Evolutionary conservation across 2,888 invertebrate genomes (phyloP), one percentile per base, ranked within the genome.

Genomic region (Pogonocherus hispidulus): DNA sequence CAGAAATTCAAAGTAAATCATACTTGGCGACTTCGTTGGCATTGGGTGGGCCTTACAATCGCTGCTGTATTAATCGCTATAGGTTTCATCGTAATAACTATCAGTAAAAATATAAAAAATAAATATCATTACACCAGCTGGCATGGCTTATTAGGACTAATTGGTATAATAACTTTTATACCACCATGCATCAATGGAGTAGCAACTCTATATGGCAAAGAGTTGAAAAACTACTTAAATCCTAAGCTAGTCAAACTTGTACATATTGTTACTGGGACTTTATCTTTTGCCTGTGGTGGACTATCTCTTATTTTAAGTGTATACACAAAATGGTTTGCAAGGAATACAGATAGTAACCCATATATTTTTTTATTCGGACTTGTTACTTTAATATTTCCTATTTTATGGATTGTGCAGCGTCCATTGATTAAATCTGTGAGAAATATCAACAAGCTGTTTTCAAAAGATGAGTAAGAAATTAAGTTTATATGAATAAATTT

Each of bases 131-230:
- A 84, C 68, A 76, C 73, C 22, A 79, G 81, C 2, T 82, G 82
- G 80, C 86, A 86, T 70, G 84, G 78, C 8, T 59, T 83, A 11
- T 76, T 82, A 35, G 85, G 86, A 1, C 67, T 85, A 3, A 73
- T 82, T 9, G 79, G 80, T 4, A 46, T 82, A 55, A 65, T 82
- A 2, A 75, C 77, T 4, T 78, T 77, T 18, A 65, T 82, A 27
- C 76, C 80, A 4, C 74, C 82, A 1, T 71, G 79, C 22, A 52
- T 83, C 3, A 81, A 81, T 63, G 86, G 86, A 14, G 66, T 81
- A n/a, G 59, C 72, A 3, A 76, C 82, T 8, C 73, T 83, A n/a
- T 84, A 80, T 67, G 80, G 78, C 63, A 75, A 74, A 18, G 76
- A 81, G 66, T 67, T 85, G 14, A 77, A 76, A 44, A 57, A 62